Base-by-base conservation (phyloP, 2,888 invertebrate genomes). In the Dryomyza anilis region DNA sequence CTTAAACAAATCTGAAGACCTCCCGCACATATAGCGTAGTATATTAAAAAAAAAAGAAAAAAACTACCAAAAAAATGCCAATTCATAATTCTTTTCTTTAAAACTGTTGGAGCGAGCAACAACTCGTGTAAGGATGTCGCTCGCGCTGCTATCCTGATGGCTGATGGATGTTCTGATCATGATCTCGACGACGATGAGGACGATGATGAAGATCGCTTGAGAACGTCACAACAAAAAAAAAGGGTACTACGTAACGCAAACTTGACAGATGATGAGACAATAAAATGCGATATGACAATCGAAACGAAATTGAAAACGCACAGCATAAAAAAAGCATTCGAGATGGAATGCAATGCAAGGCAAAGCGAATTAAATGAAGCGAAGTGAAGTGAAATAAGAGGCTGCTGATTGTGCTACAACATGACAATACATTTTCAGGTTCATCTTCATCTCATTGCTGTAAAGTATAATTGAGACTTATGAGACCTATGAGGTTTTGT, bases 191-290 rank as follows among this genome's bases (percentile, higher is more conserved):
- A 48, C 21, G 29, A 52, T n/a, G 25, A n/a, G 27, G n/a, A 27
- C 16, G 8, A 14, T n/a, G n/a, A n/a, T n/a, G n/a, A n/a, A n/a
- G n/a, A n/a, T n/a, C n/a, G n/a, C n/a, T n/a, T n/a, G n/a, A n/a
- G n/a, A n/a, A n/a, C n/a, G n/a, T n/a, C n/a, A n/a, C n/a, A n/a
- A n/a, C n/a, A 21, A 16, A 29, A 53, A 33, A 59, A 46, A 45
- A 46, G 61, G 50, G 50, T 52, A 52, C 52, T 19, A 53, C 52
- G 27, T n/a, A n/a, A n/a, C 43, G 33, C 25, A 66, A 68, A 69
- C 60, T 69, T 71, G 71, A 71, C 71, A 70, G 69, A 64, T 70
- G 71, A 72, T 70, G 70, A 71, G 69, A 71, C 69, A 70, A 70
- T 70, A 69, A 70, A 69, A 69, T 59, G 59, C 67, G 65, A 65